Base-by-base conservation (phyloP, 2,797 vertebrate species). In the Neomorphus geoffroyi region DNA sequence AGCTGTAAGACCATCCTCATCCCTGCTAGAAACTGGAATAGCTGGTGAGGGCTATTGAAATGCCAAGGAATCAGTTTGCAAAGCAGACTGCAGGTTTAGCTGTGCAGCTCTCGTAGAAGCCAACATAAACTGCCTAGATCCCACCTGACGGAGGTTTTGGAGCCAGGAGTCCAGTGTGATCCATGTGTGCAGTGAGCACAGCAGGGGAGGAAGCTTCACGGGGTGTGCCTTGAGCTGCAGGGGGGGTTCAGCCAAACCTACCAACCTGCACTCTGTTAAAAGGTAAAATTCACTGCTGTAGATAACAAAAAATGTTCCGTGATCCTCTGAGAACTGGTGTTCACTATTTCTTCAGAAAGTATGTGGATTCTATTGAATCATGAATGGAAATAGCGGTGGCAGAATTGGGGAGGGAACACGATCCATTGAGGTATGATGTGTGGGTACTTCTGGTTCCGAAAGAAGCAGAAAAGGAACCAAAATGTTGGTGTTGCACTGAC, bases 131-230 rank as follows among this genome's bases (percentile, higher is more conserved):
- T 13, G 27, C 58, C 22, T 43, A 19, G 57, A 27, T 11, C 6
- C 16, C 30, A 28, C 35, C 23, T 50, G 32, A 17, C 0, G 4
- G 10, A 21, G 35, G 57, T 33, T 56, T 57, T 30, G 19, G n/a
- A 64, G 53, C 51, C 37, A 13, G 67, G 35, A 33, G 35, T 22
- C 5, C 11, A 10, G 51, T 1, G 11, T 33, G 58, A 26, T 17
- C 11, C 2, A 11, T 7, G 57, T 3, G 18, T 11, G 24, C 14
- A n/a, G n/a, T n/a, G n/a, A n/a, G n/a, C n/a, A n/a, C n/a, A n/a
- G n/a, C n/a, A n/a, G 39, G 24, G 65, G 32, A 22, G 26, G 33
- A 18, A 61, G 48, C 56, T 26, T 53, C 70, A 9, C 9, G 2
- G 15, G 33, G 4, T n/a, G 61, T 67, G 67, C 60, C 61, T 51